Conservation (phyloP, 2,888 invertebrate species). For the Troilus luridus region DNA sequence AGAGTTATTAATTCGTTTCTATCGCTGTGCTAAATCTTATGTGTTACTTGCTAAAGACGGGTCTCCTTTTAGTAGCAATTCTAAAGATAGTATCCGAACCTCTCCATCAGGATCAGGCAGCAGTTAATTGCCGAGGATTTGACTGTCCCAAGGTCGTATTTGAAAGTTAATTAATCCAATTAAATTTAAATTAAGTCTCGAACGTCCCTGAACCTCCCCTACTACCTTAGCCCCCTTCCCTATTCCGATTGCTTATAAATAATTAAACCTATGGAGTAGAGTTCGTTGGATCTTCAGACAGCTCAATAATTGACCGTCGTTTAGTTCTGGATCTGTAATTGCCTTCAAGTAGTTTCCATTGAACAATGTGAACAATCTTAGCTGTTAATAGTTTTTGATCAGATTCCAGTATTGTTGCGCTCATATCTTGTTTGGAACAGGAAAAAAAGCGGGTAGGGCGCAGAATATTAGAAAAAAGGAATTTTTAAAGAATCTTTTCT, state of each 20-base stretch:
- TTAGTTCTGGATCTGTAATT: not conserved
- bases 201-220: not conserved
- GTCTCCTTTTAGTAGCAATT: not conserved
- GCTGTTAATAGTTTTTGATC: not conserved
- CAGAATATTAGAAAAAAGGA: no score
- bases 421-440: no score
- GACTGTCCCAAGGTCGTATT: not conserved
- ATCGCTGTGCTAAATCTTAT: no score
- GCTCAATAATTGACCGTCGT: not conserved
- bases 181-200: not conserved
- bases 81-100: not conserved
- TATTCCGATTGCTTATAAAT: not conserved
- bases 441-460: no score
- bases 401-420: no score
- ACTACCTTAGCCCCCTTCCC: not conserved
- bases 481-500: no score
- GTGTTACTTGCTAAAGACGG: not conserved
- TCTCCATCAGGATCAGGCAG: not conserved
- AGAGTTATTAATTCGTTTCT: no score
- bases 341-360: not conserved
- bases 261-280: not conserved
- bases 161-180: constrained; percentile 24
- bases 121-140: not conserved
- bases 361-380: not conserved
- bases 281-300: not conserved